Base-by-base conservation (phyloP, 1,140 invertebrate genomes). In the Habropoda laboriosa region DNA sequence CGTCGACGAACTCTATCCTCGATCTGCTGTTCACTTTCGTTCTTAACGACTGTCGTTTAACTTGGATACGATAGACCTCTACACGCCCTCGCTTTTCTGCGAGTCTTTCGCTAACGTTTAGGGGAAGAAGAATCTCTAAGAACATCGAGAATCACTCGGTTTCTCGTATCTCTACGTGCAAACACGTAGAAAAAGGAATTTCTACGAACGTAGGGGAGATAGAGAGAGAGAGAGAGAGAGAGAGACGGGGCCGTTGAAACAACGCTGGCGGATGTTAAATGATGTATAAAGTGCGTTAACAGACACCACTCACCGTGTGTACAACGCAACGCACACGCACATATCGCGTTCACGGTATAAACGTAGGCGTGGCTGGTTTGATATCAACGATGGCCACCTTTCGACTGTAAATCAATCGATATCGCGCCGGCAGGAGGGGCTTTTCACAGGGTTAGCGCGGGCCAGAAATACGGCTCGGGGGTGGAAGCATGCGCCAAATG, bases 321-420 rank as follows among this genome's bases (percentile, higher is more conserved):
- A n/a, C n/a, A n/a, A n/a, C n/a, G n/a, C n/a, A n/a, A n/a, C n/a
- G n/a, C n/a, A 64, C 73, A 73, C 79, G 78, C 83, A 79, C 83
- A 63, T 55, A 63, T 60, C 63, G 71, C 70, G 80, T 75, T 82
- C 73, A 78, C 83, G 77, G 70, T 71, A 73, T 64, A 80, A 66
- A 82, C 85, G 91, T 91, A 91, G 92, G 92, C 92, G 92, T 92
- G 91, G 92, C 88, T 86, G 86, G 75, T 83, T 89, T 82, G 89
- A 90, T 93, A 93, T 93, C 91, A 92, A 89, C 89, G 88, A 93
- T 92, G 91, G 91, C 91, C 92, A 92, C 92, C 92, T 92, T 92
- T 92, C 87, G 86, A 90, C 91, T 89, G 88, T 92, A 92, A 93
- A 92, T 92, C 92, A 93, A 93, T 93, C 92, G 91, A 93, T 92